Base-by-base conservation (phyloP, 2,113 vertebrate species). In the Cottus gobio region DNA sequence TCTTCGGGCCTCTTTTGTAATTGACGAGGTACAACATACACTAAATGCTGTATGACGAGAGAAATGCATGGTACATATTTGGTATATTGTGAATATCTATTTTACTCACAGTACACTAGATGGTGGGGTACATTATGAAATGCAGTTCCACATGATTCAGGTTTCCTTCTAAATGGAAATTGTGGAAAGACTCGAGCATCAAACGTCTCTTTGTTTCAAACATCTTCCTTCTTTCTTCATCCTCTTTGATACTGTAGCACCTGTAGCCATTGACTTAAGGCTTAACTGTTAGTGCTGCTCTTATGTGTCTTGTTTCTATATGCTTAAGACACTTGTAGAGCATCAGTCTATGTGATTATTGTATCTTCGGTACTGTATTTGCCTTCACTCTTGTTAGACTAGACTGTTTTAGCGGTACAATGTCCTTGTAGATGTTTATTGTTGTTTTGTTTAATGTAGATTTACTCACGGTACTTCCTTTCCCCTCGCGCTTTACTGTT, bases 311-410 rank as follows among this genome's bases (percentile, higher is more conserved):
- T 24, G 37, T 80, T 72, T 83, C 79, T 79, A 37, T 78, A 82
- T 69, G 76, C 61, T 87, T 57, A 70, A 85, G 87, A 84, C 82
- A 84, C 85, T 80, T 37, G 73, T 83, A 77, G 86, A 89, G 84
- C 85, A 86, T 83, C 37, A 5, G 58, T 72, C 80, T 86, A 18
- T 77, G 85, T 90, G 85, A 89, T 86, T 85, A 82, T 91, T 73
- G 82, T 87, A 80, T 90, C 85, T 82, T 80, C 10, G 67, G 89
- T 93, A 93, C 92, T 94, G 88, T 90, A 87, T 85, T 90, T 85
- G 76, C 85, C 90, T 92, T 18, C 82, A 90, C 81, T 87, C 82
- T 86, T 71, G 42, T 68, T 83, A 82, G 86, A 82, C 63, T 85
- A 89, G 85, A 88, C 72, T 85, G 79, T 87, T 88, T 86, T 77